phyloP scores from a whole-genome alignment of 2,113 vertebrate species.

The Clarias magur region DNA sequence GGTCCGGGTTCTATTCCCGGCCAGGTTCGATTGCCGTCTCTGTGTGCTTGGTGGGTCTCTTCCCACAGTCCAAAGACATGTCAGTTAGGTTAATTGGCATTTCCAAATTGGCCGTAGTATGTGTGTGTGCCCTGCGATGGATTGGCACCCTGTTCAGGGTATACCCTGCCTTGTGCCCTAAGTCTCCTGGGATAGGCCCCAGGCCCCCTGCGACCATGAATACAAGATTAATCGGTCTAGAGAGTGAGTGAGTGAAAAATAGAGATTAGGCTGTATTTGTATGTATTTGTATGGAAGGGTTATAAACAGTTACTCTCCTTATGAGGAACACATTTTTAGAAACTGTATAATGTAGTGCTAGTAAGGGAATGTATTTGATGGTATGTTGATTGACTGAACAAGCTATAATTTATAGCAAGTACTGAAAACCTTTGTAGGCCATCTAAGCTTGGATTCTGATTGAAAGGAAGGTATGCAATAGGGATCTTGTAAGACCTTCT shows the following conservation, averaged over 20 bases:
- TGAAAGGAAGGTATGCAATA: background rate
- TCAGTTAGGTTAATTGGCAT: too few species aligned
- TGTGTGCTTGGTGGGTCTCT: too few species aligned
- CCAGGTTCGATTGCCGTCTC: too few species aligned
- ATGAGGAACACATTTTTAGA: background rate
- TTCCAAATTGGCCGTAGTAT: too few species aligned
- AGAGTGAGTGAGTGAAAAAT: background rate
- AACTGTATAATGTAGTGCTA: background rate
- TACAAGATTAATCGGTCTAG: too few species aligned
- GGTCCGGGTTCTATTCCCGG: too few species aligned
- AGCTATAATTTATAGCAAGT: background rate
- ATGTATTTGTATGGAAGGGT: background rate
- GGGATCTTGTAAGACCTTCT: slow-evolving; percentile 5
- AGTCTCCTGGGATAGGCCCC: too few species aligned
- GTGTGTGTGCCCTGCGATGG: too few species aligned
- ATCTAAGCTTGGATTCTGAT: background rate
- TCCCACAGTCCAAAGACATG: too few species aligned
- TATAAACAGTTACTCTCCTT: background rate
- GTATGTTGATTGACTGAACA: background rate
- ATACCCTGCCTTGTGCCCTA: too few species aligned
- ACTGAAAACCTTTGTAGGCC: background rate
- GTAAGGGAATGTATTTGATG: background rate
- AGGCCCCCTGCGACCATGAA: too few species aligned
- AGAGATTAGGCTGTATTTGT: slow-evolving; percentile 1
- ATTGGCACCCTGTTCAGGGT: too few species aligned